Evolutionary conservation across 2,113 vertebrate genomes (phyloP).

Genomic region (Pampusana beccarii): DNA sequence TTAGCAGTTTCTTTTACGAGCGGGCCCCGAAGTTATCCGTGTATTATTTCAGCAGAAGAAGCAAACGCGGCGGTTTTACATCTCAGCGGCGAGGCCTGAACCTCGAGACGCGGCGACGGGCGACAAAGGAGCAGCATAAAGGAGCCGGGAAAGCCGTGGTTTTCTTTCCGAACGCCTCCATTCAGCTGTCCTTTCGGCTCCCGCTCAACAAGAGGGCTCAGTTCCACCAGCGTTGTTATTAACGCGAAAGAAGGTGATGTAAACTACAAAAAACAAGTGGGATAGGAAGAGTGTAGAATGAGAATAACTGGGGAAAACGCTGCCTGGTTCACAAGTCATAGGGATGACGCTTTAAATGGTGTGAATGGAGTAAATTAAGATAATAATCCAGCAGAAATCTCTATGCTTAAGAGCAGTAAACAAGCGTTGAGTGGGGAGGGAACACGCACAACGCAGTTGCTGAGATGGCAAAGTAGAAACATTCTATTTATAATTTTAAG

Average conservation of each 20-base stretch:
- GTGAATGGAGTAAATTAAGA: fast-evolving
- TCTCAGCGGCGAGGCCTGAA: neutral
- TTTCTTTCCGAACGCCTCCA: neutral
- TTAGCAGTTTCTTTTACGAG: neutral
- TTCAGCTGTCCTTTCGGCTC: neutral
- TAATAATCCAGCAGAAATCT: neutral
- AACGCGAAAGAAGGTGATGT: neutral
- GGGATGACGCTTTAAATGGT: fast-evolving
- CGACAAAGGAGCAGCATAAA: neutral
- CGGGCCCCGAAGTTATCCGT: neutral
- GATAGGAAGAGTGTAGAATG: fast-evolving
- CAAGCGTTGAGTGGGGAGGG: neutral
- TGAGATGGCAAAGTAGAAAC: neutral
- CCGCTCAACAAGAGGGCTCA: neutral
- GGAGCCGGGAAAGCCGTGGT: fast-evolving
- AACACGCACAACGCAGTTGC: neutral
- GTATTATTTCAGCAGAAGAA: neutral
- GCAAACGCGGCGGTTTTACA: neutral
- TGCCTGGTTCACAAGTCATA: neutral
- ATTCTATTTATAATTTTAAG: neutral
- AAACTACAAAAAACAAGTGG: neutral
- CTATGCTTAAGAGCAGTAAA: neutral
- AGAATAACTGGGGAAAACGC: neutral
- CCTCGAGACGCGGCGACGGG: neutral
- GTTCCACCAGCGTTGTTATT: neutral